A percentile compares a stretch with the other conserved stretches of the same genome.
Evolutionary conservation across 2,888 invertebrate species (phyloP).

Genomic region (Priocnemis perturbator): DNA sequence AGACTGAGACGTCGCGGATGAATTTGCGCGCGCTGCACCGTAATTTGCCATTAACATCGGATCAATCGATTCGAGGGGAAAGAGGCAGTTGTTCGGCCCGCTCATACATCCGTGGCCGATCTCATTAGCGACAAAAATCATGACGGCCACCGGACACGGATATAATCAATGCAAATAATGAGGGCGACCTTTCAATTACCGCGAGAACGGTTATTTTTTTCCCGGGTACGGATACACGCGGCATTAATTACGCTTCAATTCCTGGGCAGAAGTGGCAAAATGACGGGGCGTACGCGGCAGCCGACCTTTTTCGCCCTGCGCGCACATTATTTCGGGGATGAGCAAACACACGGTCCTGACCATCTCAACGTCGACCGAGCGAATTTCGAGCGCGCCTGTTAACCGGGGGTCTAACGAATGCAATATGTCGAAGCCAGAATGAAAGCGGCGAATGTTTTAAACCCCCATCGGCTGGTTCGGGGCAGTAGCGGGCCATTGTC

Average conservation of each 20-base stretch:
- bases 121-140: too few species aligned
- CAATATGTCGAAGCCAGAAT: conserved; percentile 55
- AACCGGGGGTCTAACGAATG: conserved; percentile 56
- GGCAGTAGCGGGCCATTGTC: conserved; percentile 46
- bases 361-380: conserved; percentile 42
- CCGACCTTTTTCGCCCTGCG: not conserved
- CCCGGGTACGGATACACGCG: too few species aligned
- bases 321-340: conserved; percentile 27
- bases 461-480: conserved; percentile 25
- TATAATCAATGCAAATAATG: too few species aligned
- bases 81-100: too few species aligned
- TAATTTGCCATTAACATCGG: too few species aligned
- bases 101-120: too few species aligned
- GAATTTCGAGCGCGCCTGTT: conserved; percentile 33
- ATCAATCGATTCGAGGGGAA: too few species aligned
- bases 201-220: too few species aligned
- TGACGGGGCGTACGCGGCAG: conserved; percentile 5
- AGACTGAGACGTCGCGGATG: not conserved
- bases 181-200: too few species aligned
- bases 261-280: conserved; percentile 1
- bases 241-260: too few species aligned
- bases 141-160: too few species aligned
- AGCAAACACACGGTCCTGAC: conserved; percentile 45
- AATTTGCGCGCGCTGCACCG: too few species aligned
- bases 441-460: conserved; percentile 24